phyloP scores from a whole-genome alignment of 2,797 vertebrate genomes.

The Brotogeris chrysoptera region DNA sequence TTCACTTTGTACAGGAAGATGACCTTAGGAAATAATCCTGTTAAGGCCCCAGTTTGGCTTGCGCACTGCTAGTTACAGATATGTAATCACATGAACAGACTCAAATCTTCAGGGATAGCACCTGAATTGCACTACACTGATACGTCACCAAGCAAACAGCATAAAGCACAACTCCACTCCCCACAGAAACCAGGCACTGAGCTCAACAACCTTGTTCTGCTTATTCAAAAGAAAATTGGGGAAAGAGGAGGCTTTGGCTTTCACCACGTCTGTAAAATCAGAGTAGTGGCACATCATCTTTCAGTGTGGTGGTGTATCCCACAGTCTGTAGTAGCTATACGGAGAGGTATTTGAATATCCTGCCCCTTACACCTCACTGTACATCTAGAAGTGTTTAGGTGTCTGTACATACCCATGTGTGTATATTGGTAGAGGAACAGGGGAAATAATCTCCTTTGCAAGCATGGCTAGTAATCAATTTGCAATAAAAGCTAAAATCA shows the following conservation, averaged over 20 bases:
- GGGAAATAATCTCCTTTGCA: background rate
- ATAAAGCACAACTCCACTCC: background rate
- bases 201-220: background rate
- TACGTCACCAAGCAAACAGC: background rate
- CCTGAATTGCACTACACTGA: background rate
- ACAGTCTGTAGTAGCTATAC: background rate
- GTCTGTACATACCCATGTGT: background rate
- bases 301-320: background rate
- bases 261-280: background rate
- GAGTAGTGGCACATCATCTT: background rate
- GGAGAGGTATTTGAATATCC: background rate
- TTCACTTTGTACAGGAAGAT: background rate
- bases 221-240: background rate
- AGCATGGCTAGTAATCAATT: background rate
- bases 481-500: background rate
- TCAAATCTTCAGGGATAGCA: background rate
- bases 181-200: background rate
- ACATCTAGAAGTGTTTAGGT: background rate
- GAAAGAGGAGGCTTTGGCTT: background rate
- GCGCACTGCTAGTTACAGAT: background rate
- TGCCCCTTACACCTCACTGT: background rate
- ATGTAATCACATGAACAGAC: background rate
- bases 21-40: background rate
- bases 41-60: background rate
- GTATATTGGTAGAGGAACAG: background rate